Evolutionary conservation across 2,797 vertebrate species (phyloP), one percentile per base, ranked within the genome.

Genomic region (Eupleurogrammus muticus): DNA sequence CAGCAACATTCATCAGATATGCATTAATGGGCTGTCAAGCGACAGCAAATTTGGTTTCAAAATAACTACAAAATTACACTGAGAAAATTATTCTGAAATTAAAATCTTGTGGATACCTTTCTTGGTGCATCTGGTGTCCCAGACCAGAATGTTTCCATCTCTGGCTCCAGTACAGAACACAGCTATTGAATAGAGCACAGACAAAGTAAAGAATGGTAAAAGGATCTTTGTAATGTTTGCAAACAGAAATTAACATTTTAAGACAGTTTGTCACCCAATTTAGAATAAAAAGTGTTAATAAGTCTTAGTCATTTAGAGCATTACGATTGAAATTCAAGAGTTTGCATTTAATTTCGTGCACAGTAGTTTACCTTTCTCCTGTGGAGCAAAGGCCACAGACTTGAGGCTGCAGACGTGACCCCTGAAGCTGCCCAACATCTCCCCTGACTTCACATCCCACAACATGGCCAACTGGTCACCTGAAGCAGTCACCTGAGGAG

Each of bases 371-470:
- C 98, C 96, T 94, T 94, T 98, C 72, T 99, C 95, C 81, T 95
- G 94, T 12, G 94, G 96, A 54, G 95, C 86, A 70, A 99, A 99
- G 51, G 96, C 91, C 75, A 99, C 96, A 6, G 97, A 97, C 83
- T 99, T 99, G 61, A 99, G 95, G 90, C 97, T 99, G 85, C 98
- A 99, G 35, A 98, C 96, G 80, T 99, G 98, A 69, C 98, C 98
- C 93, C 94, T 98, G 86, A 97, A 99, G 16, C 92, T 90, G 40
- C 97, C 98, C 49, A 99, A 90, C 28, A 96, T 87, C 69, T 98
- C 97, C 0, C 95, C 93, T 1, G 93, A 92, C 67, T 88, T 94
- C 47, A 98, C 95, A 23, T 99, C 97, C 97, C 97, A 99, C 79
- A 99, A 90, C 77, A 95, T 95, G 66, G 98, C 98, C 71, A 95